Percentiles rank a stretch among this genome's conserved stretches.
These are phyloP conservation scores for Elymnias hypermnestra DNA, from an alignment of 1,140 invertebrate species.

Conservation along the genomic window DNA sequence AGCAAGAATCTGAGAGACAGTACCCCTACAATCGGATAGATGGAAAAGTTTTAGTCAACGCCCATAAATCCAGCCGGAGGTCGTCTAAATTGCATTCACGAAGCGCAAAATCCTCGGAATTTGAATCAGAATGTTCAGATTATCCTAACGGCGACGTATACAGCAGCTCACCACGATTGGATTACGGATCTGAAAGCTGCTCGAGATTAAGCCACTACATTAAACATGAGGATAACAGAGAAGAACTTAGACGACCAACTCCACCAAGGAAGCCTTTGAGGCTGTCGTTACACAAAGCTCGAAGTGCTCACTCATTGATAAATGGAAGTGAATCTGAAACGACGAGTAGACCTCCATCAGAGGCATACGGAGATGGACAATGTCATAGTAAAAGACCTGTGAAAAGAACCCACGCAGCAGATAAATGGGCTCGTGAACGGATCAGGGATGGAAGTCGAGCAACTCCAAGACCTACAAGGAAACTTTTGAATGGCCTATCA, in stretches of 20 bases:
- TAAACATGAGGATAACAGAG: conserved; percentile 60
- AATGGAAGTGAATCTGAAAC: conserved; percentile 58
- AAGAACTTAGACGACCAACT: conserved; percentile 78
- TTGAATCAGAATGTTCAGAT: conserved; percentile 79
- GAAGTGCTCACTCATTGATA: conserved; percentile 86
- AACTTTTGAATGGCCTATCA: conserved; percentile 33
- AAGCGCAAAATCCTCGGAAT: conserved; percentile 81
- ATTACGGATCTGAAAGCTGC: conserved; percentile 77
- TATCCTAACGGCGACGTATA: conserved; percentile 61
- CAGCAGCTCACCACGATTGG: conserved; percentile 59
- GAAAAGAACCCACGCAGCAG: conserved; percentile 50
- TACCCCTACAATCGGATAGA: conserved; percentile 69
- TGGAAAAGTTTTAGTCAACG: conserved; percentile 71
- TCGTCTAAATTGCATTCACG: conserved; percentile 72
- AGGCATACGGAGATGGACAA: conserved; percentile 25
- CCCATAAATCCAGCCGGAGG: conserved; percentile 68
- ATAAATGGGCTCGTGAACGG: conserved; percentile 41
- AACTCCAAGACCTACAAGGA: conserved; percentile 45
- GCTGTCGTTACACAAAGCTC: conserved; percentile 87
- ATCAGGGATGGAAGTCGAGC: conserved; percentile 37
- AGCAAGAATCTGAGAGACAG: conserved; percentile 53
- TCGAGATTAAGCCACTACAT: conserved; percentile 67
- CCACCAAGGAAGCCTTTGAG: conserved; percentile 90
- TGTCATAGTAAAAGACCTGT: conserved; percentile 44
- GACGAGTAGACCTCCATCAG: conserved; percentile 41